These are phyloP conservation scores for Sitta carolinensis DNA, from an alignment of 2,797 vertebrate genomes.

Conservation along the genomic window DNA sequence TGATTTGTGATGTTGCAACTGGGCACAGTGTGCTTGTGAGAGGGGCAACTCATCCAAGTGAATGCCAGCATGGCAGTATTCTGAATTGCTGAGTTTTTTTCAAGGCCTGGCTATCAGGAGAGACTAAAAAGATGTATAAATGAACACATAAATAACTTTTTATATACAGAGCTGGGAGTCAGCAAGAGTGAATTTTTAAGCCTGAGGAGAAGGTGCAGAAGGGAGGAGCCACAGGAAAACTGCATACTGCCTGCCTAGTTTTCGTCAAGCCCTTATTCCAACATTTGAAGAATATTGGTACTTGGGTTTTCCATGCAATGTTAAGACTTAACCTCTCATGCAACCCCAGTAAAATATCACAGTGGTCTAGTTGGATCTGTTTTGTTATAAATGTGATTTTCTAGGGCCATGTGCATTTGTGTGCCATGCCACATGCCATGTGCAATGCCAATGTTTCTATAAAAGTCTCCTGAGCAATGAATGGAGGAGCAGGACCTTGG, in stretches of 20 bases:
- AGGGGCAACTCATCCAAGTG: neutral
- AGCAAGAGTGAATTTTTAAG: neutral
- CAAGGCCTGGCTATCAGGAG: neutral
- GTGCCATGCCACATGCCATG: accelerated
- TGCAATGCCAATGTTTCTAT: neutral
- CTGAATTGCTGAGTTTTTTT: neutral
- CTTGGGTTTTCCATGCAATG: neutral
- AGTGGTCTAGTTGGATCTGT: neutral
- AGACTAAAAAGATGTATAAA: neutral
- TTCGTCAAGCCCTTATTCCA: neutral
- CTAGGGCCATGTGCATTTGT: neutral
- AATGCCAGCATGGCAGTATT: neutral
- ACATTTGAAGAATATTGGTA: neutral
- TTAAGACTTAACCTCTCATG: neutral
- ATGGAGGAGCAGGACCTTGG: neutral
- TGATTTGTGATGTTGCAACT: neutral
- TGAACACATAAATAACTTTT: neutral
- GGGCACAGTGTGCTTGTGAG: neutral
- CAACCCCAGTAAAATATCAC: neutral
- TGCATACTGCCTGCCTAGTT: neutral
- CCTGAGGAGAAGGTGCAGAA: neutral
- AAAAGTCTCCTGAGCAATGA: neutral
- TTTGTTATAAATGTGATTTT: neutral
- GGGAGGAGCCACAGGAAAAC: neutral
- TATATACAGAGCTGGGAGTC: neutral